These are phyloP conservation scores for Hyposoter didymator DNA, from an alignment of 2,888 invertebrate species.

Conservation along the genomic window DNA sequence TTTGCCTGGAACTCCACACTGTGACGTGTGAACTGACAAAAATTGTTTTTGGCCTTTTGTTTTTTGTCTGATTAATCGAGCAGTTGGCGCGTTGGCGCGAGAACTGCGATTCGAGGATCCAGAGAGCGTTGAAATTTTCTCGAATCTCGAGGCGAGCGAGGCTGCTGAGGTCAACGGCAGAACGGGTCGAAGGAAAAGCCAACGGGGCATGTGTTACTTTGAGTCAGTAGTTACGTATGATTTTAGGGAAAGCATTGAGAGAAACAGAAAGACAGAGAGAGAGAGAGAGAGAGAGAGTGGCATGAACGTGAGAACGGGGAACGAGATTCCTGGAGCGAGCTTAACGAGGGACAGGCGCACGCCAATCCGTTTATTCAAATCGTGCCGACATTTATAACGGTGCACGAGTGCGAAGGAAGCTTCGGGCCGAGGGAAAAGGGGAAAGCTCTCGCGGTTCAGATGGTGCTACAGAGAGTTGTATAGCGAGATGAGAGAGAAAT, in stretches of 20 bases:
- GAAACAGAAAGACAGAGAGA: background rate
- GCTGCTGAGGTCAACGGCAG: conserved; percentile 6
- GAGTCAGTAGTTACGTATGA: conserved; percentile 24
- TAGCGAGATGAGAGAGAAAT: conserved; percentile 12
- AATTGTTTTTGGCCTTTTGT: background rate
- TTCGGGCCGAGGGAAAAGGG: background rate
- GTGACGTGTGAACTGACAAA: background rate
- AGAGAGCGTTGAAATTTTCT: conserved; percentile 1
- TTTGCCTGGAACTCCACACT: background rate
- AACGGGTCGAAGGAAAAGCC: conserved; percentile 17
- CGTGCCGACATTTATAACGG: conserved; percentile 72
- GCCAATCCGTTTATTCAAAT: conserved; percentile 76
- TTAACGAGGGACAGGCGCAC: conserved; percentile 60
- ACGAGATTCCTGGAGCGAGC: conserved; percentile 42
- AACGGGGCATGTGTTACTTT: conserved; percentile 10
- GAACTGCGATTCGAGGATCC: background rate
- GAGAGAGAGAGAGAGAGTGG: background rate
- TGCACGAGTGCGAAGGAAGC: conserved; percentile 13
- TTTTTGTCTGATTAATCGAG: background rate
- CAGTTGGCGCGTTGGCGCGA: background rate
- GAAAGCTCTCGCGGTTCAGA: background rate
- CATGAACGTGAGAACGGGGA: conserved; percentile 17
- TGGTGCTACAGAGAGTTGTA: background rate
- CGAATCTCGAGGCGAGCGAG: background rate
- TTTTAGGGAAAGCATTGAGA: conserved; percentile 4